Evolutionary conservation across 2,888 invertebrate genomes (phyloP), one percentile per base, ranked within the genome.

Genomic region (Cerceris rybyensis): DNA sequence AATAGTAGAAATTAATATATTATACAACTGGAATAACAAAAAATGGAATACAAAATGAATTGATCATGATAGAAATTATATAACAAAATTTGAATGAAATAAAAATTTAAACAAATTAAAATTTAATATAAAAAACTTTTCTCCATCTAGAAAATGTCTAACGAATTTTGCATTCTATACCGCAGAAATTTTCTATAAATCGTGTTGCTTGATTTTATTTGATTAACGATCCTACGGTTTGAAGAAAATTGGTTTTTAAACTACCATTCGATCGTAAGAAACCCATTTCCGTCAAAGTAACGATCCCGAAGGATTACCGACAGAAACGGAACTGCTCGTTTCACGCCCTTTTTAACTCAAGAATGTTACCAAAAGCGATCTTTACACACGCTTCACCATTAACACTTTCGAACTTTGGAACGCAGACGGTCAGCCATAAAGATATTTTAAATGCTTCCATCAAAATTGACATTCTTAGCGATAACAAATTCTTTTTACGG

Each of bases 331-430:
- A 83, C 59, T 70, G 69, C 65, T 84, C 82, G 74, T 86, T 86
- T 87, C 84, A 87, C 57, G 84, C 73, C 80, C 70, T 52, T 69
- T 82, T 81, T 78, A 70, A 52, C 71, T 61, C 63, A 64, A 83
- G 61, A 85, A 79, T 83, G 75, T 86, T 78, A 82, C 75, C 59
- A n/a, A 73, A 82, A 87, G 83, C 76, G 78, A 70, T 68, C 71
- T 75, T 80, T 83, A 67, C 83, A 85, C 28, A 28, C 28, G 28
- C 28, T 81, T 71, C 85, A 73, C 75, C 75, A 84, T 87, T 82
- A 85, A 81, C 46, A 8, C n/a, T 55, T 50, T 6, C 17, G 52
- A 46, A 50, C 55, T 65, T 74, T 67, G 55, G 41, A 70, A n/a
- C n/a, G 41, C 14, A 14, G 60, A 70, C 28, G 52, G 17, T 65